Conservation (phyloP, 2,797 vertebrate species). For the Cynodonichthys magdalenae region DNA sequence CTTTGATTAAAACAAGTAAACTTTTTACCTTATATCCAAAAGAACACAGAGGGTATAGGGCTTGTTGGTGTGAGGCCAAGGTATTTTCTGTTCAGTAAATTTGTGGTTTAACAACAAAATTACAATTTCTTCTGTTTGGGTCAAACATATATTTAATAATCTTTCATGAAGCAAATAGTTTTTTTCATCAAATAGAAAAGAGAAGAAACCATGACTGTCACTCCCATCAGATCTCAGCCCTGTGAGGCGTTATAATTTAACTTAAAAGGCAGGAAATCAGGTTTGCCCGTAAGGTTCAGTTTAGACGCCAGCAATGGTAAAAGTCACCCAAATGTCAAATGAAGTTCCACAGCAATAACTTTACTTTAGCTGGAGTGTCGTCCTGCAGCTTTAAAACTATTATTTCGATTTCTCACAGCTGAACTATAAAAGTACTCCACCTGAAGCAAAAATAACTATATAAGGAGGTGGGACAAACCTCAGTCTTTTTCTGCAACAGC, state of each 20-base stretch:
- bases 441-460: background rate
- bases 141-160: too few species aligned
- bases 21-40: background rate
- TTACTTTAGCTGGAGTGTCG: conserved; percentile 2
- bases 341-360: conserved; percentile 30
- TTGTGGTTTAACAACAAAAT: background rate
- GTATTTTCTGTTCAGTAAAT: background rate
- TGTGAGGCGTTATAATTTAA: conserved; percentile 41
- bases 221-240: conserved; percentile 15
- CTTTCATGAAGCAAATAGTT: too few species aligned
- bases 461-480: too few species aligned
- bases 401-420: conserved; percentile 5
- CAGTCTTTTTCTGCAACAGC: background rate
- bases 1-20: background rate
- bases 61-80: background rate
- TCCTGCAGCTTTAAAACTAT: conserved; percentile 7
- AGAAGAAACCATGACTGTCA: conserved; percentile 27
- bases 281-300: conserved; percentile 25
- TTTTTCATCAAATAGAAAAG: conserved; percentile 17
- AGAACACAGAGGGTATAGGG: background rate
- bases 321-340: conserved; percentile 55
- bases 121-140: too few species aligned
- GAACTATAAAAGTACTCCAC: background rate
- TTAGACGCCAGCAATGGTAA: conserved; percentile 35
- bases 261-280: conserved; percentile 48